Base-by-base conservation (phyloP, 2,113 vertebrate genomes). In the Hypocryptadius cinnamomeus region DNA sequence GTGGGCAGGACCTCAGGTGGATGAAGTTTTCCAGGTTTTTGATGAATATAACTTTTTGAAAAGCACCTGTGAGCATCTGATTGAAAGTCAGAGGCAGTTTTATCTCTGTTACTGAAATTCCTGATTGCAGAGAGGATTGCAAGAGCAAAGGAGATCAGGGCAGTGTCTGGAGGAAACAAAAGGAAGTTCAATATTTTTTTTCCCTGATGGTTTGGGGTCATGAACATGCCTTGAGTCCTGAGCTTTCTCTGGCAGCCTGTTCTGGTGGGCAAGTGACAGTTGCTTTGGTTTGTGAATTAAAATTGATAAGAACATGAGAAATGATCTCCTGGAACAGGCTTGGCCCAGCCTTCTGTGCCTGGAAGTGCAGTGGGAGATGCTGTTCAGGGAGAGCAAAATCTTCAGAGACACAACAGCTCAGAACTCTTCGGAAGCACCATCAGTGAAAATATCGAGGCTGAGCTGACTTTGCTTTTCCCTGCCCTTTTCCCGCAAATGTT, bases 391-490 rank as follows among this genome's bases (percentile, higher is more conserved):
- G 9, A 59, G 7, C 16, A 47, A 61, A 57, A 4, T 8, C 11
- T 37, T 42, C 13, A 47, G 78, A 37, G 59, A 19, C 40, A 11
- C 37, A 28, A 3, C 8, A 56, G 40, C 30, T 78, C 9, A 12
- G 25, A 66, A 13, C 31, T 85, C 5, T 6, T 54, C 56, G 63
- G 47, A 63, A 59, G 17, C 23, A 18, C 8, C 39, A 79, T 20
- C 30, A 59, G 33, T 8, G 39, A 37, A 42, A 68, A 70, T 21
- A 37, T 6, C 0, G 0, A 28, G 5, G 19, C 6, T 59, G 60
- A 37, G 6, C 21, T 44, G 15, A 33, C 1, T 94, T 93, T 25
- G 5, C 10, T n/a, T 20, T 57, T 27, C 19, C 37, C 8, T 7
- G 0, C 4, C 6, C 5, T 79, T 40, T 23, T 5, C 3, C 5